Base-by-base conservation (phyloP, 2,797 vertebrate genomes). In the Falco concolor region DNA sequence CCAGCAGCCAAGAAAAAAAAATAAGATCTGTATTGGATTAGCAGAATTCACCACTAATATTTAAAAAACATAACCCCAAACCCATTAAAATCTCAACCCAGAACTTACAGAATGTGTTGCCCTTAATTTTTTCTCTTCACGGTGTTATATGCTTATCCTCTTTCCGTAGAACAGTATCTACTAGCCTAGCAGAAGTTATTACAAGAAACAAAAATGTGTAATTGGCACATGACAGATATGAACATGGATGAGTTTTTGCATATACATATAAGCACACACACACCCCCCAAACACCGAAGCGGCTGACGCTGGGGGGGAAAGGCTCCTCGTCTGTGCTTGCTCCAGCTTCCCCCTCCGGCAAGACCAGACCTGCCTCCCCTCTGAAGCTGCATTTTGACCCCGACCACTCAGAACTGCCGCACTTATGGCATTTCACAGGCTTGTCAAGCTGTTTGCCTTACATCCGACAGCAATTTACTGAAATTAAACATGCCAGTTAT, bases 231-330 rank as follows among this genome's bases (percentile, higher is more conserved):
- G 14, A 36, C 13, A 42, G 34, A 23, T 4, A 38, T 1, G 14
- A 72, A 42, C 23, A 23, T 12, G 14, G 54, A 49, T 34, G 49
- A 77, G 23, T 17, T 61, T 42, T 14, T 11, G 14, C 4, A 12
- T 20, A 54, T 11, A 21, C 10, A 24, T 3, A 28, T 5, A 21
- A 12, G n/a, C 1, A 30, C 3, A 47, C 4, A n/a, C 5, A n/a
- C 5, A 28, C 42, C 6, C 15, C 42, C 1, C 73, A 34, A 34
- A 2, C 23, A 5, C 5, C 13, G 8, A 42, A 18, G 20, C 63
- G 14, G 14, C 7, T 47, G 36, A 44, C 8, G 3, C 10, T 19
- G 42, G 70, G 38, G 80, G 14, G 23, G 40, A 64, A 89, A 85
- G 3, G 6, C 17, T 28, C 61, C 53, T 90, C 56, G 65, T 7